Evolutionary conservation across 2,797 vertebrate species (phyloP).

Genomic region (Zenarchopterus dispar): DNA sequence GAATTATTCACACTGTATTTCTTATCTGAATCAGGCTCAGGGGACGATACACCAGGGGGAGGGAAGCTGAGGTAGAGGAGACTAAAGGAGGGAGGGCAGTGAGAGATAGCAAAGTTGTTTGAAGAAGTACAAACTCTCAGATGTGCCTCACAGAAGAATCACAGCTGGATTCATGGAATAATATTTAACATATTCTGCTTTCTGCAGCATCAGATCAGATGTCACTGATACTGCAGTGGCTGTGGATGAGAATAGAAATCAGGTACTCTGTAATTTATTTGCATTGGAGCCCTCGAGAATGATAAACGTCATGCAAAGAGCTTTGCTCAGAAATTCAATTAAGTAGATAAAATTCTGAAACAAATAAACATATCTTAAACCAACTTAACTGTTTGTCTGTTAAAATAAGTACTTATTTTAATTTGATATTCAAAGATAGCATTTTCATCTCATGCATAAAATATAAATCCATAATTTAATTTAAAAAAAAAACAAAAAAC

Average conservation of each 20-base stretch:
- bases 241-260: background rate
- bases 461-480: no score
- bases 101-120: slow-evolving; percentile 28
- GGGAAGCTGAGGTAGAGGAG: background rate
- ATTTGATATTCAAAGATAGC: no score
- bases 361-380: no score
- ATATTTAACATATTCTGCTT: slow-evolving; percentile 14
- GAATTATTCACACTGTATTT: slow-evolving; percentile 59
- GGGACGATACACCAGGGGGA: slow-evolving; percentile 15
- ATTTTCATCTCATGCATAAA: no score
- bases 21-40: slow-evolving; percentile 39
- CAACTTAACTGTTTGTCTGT: no score
- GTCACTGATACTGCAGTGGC: background rate
- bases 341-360: no score
- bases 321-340: no score
- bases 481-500: no score
- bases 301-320: background rate
- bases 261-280: slow-evolving; percentile 3
- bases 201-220: slow-evolving; percentile 14
- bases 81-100: background rate
- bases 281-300: background rate
- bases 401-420: no score
- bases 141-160: slow-evolving; percentile 18
- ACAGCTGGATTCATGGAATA: slow-evolving; percentile 10
- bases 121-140: slow-evolving; percentile 25